A percentile compares a stretch with the other conserved stretches of the same genome.
Evolutionary conservation across 2,888 invertebrate species (phyloP).

Genomic region (Nomada fabriciana): DNA sequence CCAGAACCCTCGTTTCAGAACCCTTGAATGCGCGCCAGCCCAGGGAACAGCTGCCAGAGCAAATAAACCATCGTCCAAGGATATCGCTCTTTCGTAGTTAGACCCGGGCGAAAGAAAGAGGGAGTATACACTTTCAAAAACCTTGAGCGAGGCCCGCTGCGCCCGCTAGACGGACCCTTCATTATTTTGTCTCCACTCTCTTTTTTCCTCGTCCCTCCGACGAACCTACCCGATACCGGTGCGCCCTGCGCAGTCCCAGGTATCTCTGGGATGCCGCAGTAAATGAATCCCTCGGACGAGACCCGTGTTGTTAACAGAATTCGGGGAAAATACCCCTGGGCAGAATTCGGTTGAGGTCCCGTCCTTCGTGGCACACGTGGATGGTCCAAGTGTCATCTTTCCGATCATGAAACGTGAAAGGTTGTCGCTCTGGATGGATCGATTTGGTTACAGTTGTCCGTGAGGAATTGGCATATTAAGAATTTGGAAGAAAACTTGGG

Average conservation of each 20-base stretch:
- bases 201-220: constrained; percentile 39
- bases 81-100: constrained; percentile 54
- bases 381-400: not conserved
- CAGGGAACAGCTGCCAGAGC: constrained; percentile 77
- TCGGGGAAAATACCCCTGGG: constrained; percentile 29
- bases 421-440: not conserved
- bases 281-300: constrained; percentile 39
- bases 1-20: constrained; percentile 67
- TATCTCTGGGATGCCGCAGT: constrained; percentile 38
- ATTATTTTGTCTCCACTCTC: constrained; percentile 62
- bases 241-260: constrained; percentile 39
- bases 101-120: constrained; percentile 18
- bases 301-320: constrained; percentile 54
- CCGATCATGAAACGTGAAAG: not conserved
- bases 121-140: constrained; percentile 51
- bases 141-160: constrained; percentile 50
- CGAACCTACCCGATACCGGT: constrained; percentile 47
- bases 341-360: not conserved
- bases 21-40: constrained; percentile 54
- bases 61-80: constrained; percentile 75
- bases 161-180: constrained; percentile 43
- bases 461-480: too few species aligned
- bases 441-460: not conserved
- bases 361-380: not conserved
- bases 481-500: too few species aligned